Percentiles rank a stretch among this genome's conserved stretches.
These are phyloP conservation scores for Ceraclea dissimilis DNA, from an alignment of 2,888 invertebrate genomes.

Conservation along the genomic window DNA sequence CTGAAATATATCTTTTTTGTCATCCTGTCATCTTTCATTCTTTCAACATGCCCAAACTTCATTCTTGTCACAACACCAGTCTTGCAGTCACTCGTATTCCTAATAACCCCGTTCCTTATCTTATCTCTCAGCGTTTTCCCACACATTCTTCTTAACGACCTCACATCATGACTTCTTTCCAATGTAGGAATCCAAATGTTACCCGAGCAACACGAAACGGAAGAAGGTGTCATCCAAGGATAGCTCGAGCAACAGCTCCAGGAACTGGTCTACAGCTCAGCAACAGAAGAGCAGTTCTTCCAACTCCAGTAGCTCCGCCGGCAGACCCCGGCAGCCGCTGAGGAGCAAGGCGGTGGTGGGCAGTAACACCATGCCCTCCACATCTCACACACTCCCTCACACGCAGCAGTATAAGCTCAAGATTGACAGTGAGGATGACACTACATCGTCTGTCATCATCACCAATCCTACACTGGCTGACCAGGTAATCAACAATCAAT, in stretches of 20 bases:
- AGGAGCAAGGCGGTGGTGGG: constrained; percentile 18
- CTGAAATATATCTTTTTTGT: too few relatives aligned
- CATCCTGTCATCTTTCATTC: too few relatives aligned
- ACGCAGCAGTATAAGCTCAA: constrained; percentile 5
- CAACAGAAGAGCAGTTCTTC: not conserved
- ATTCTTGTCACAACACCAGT: too few relatives aligned
- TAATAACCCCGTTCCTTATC: too few relatives aligned
- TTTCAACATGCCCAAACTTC: too few relatives aligned
- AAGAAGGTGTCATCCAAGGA: constrained; percentile 11
- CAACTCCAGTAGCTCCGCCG: not conserved
- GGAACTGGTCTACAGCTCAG: constrained; percentile 5
- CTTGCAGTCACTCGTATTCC: too few relatives aligned
- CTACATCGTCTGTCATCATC: constrained; percentile 21
- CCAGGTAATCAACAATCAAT: constrained; percentile 31
- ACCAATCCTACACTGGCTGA: constrained; percentile 31
- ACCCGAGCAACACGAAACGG: constrained; percentile 13
- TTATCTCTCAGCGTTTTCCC: too few relatives aligned
- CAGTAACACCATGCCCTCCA: constrained; percentile 32
- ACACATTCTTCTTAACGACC: too few relatives aligned
- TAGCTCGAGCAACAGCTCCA: not conserved
- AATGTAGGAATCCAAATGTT: constrained; percentile 20
- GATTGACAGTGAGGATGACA: constrained; percentile 23
- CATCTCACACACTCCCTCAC: constrained; percentile 33
- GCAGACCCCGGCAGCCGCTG: not conserved
- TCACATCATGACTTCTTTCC: too few relatives aligned